A percentile compares a stretch with the other conserved stretches of the same genome.
Conservation (phyloP, 2,797 vertebrate species). For the Neosilurus mollespiculum region DNA sequence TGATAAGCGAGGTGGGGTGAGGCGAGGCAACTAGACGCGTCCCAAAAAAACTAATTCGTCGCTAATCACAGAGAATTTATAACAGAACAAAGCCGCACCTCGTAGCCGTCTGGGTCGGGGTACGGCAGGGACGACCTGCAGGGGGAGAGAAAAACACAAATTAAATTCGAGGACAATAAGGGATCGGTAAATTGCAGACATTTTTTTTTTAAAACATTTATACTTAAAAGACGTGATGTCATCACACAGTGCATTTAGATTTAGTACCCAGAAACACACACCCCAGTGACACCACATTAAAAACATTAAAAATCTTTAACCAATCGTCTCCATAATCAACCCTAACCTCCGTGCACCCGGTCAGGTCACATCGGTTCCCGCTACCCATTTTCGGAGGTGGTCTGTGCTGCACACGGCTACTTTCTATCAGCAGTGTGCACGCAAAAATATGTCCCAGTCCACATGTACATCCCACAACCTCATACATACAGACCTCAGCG, state of each 20-base stretch:
- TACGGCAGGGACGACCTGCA: conserved; percentile 86
- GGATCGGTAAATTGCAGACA: too few relatives aligned
- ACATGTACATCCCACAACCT: too few relatives aligned
- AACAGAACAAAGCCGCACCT: conserved; percentile 72
- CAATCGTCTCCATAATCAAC: too few relatives aligned
- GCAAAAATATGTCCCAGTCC: too few relatives aligned
- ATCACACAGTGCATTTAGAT: background rate
- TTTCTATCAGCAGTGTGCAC: too few relatives aligned
- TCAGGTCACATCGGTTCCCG: too few relatives aligned
- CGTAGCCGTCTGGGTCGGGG: conserved; percentile 83
- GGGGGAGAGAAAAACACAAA: conserved; percentile 28
- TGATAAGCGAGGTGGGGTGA: background rate
- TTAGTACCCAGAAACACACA: background rate
- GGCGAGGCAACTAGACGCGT: background rate
- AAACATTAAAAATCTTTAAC: background rate
- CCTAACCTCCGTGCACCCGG: background rate
- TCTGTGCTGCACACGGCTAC: too few relatives aligned
- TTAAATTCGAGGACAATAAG: background rate
- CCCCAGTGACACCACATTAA: background rate
- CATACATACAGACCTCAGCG: too few relatives aligned
- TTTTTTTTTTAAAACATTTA: too few relatives aligned
- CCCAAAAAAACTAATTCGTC: too few relatives aligned
- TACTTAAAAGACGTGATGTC: too few relatives aligned
- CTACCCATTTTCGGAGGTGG: too few relatives aligned
- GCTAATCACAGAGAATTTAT: background rate